Percentiles rank a stretch among this genome's conserved stretches.
These are phyloP conservation scores for Zoanthus sociatus DNA, from an alignment of 92 coral and sea anemone genomes.

Conservation along the genomic window DNA sequence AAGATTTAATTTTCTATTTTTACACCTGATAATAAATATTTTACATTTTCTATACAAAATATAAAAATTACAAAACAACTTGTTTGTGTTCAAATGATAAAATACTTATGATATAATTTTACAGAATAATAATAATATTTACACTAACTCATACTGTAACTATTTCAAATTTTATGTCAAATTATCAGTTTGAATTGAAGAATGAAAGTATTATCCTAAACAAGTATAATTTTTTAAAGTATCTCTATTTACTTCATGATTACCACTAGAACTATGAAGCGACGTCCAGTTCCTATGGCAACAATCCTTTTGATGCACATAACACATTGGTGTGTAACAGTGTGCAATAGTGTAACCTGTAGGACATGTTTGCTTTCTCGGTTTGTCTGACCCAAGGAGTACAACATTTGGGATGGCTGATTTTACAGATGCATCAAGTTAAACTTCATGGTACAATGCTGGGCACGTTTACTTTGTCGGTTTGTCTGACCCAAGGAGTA, in stretches of 20 bases:
- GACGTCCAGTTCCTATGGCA: no score
- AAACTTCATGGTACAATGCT: slow-evolving; percentile 64
- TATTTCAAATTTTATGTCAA: neutral
- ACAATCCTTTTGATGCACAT: no score
- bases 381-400: neutral
- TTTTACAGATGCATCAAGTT: neutral
- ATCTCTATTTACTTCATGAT: no score
- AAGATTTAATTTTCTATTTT: neutral
- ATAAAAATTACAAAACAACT: slow-evolving; percentile 20
- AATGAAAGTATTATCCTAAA: neutral
- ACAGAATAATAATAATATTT: neutral
- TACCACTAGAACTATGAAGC: no score
- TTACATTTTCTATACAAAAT: slow-evolving; percentile 15
- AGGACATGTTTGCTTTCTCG: no score
- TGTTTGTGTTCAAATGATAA: neutral
- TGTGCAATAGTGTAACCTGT: no score
- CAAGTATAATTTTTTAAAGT: no score
- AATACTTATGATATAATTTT: slow-evolving; percentile 31
- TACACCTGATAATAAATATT: neutral
- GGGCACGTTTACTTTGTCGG: no score
- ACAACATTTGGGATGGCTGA: neutral
- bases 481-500: neutral
- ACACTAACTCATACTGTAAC: slow-evolving; percentile 16
- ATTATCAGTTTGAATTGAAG: neutral
- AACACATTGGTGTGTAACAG: no score